Evolutionary conservation across 2,888 invertebrate species (phyloP).

Genomic region (Tiliacea aurago): DNA sequence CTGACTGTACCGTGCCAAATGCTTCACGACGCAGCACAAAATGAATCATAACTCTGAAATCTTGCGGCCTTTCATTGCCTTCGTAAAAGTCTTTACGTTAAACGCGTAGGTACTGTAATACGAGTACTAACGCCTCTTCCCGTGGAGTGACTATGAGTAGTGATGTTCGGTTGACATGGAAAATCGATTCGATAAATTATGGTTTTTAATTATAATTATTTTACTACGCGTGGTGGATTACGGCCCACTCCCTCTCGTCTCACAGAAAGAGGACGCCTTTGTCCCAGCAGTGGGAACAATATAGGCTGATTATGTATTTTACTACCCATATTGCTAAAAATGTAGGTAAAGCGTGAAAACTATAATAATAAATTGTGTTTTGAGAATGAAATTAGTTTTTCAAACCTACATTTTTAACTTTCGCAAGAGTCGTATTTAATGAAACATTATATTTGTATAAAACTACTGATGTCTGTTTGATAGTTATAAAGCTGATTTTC

Average conservation of each 20-base stretch:
- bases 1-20: conserved; percentile 59
- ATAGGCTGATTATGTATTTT: too few relatives aligned
- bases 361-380: background rate
- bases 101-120: conserved; percentile 64
- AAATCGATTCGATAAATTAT: background rate
- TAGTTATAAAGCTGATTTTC: background rate
- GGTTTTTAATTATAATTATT: background rate
- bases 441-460: background rate
- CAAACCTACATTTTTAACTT: background rate
- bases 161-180: conserved; percentile 35
- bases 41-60: conserved; percentile 75
- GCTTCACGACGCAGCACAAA: conserved; percentile 65
- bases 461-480: background rate
- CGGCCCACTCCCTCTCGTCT: too few relatives aligned
- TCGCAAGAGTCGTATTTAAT: background rate
- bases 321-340: background rate
- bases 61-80: conserved; percentile 77
- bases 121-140: conserved; percentile 54
- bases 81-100: conserved; percentile 74
- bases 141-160: conserved; percentile 48
- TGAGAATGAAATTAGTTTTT: background rate
- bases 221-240: too few relatives aligned
- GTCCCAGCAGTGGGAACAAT: too few relatives aligned
- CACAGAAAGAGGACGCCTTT: too few relatives aligned
- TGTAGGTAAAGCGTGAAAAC: background rate